Evolutionary conservation across 2,888 invertebrate genomes (phyloP).

Genomic region (Nesidiocoris tenuis): DNA sequence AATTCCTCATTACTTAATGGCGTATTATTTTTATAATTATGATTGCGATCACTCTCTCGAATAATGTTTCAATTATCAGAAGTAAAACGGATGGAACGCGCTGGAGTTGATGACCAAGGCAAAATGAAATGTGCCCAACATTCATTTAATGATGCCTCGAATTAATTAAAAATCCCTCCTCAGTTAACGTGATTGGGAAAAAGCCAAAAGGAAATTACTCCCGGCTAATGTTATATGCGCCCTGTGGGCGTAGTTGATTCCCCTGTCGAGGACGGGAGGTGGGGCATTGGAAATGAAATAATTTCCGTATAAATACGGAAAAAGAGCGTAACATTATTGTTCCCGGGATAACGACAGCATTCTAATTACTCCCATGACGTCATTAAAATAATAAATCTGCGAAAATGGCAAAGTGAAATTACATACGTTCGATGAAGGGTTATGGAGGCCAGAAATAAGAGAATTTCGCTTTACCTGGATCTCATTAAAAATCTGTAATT

Average conservation of each 20-base stretch:
- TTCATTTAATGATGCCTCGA: background rate
- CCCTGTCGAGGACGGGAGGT: background rate
- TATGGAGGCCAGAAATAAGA: background rate
- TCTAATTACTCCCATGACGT: slow-evolving; percentile 43
- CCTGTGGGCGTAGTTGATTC: slow-evolving; percentile 29
- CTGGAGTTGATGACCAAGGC: no score
- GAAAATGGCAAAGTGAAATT: background rate
- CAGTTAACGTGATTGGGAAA: slow-evolving; percentile 6
- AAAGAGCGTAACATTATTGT: slow-evolving; percentile 26
- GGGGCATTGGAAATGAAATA: background rate
- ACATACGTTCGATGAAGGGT: background rate
- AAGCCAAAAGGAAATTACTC: slow-evolving; percentile 25
- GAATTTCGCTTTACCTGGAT: slow-evolving; percentile 11
- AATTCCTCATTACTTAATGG: no score
- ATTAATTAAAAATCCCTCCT: slow-evolving; percentile 23
- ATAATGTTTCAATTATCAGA: no score
- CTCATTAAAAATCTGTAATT: slow-evolving; percentile 24
- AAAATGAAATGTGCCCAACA: no score
- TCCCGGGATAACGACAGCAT: slow-evolving; percentile 40
- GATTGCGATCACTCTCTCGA: no score
- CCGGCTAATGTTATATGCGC: slow-evolving; percentile 29
- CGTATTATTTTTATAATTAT: no score
- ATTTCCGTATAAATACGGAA: background rate
- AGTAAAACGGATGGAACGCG: no score
- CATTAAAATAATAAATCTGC: slow-evolving; percentile 38